These are phyloP conservation scores for Tolmerus cingulatus DNA, from an alignment of 2,888 invertebrate species.

Conservation along the genomic window DNA sequence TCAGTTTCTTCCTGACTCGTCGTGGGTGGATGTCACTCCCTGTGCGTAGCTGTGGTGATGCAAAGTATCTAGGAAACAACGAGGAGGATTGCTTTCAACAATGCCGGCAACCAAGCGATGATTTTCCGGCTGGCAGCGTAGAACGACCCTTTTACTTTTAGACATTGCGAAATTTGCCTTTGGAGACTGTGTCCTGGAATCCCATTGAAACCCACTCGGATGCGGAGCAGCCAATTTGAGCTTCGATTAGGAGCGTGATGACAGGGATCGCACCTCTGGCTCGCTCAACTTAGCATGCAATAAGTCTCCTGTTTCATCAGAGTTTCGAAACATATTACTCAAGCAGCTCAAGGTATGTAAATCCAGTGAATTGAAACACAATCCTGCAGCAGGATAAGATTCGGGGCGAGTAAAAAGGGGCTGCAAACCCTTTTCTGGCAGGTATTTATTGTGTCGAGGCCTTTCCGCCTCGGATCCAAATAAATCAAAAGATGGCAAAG, in stretches of 20 bases:
- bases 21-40: not conserved
- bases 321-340: constrained; percentile 33
- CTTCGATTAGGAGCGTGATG: constrained; percentile 33
- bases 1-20: not conserved
- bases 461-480: constrained; percentile 21
- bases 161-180: not conserved
- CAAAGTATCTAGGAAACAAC: not conserved
- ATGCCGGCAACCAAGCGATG: not conserved
- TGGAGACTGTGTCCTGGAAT: not conserved
- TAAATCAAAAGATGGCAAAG: constrained; percentile 41
- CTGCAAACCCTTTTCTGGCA: constrained; percentile 33
- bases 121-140: not conserved
- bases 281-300: constrained; percentile 27
- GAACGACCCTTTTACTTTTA: not conserved
- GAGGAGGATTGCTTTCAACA: not conserved
- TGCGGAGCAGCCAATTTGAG: constrained; percentile 13
- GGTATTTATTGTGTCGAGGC: constrained; percentile 33
- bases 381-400: constrained; percentile 1
- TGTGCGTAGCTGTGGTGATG: not conserved
- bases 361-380: constrained; percentile 40
- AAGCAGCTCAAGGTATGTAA: constrained; percentile 32
- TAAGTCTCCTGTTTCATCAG: constrained; percentile 36
- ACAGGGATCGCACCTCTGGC: constrained; percentile 9
- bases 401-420: constrained; percentile 4
- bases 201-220: constrained; percentile 2